Conservation (phyloP, 2,888 invertebrate species). For the Beris morrisii region DNA sequence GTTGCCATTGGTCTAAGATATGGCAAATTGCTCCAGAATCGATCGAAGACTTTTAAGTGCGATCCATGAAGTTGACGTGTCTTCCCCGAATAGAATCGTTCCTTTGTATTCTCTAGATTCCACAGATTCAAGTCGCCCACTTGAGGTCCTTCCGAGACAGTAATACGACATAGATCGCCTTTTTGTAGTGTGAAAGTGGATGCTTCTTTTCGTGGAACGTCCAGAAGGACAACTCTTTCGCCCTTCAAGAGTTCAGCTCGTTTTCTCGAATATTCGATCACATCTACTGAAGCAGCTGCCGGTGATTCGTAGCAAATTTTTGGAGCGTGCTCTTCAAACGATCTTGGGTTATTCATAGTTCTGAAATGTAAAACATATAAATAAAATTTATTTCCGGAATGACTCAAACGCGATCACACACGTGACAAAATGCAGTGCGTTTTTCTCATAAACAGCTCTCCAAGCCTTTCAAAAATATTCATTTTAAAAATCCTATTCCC, state of each 20-base stretch:
- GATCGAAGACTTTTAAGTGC: conserved; percentile 57
- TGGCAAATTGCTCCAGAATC: conserved; percentile 58
- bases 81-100: conserved; percentile 58
- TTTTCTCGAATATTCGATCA: conserved; percentile 49
- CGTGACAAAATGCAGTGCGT: background rate
- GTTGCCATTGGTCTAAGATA: conserved; percentile 58
- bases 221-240: conserved; percentile 46
- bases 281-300: conserved; percentile 47
- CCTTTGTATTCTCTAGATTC: conserved; percentile 56
- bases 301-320: conserved; percentile 55
- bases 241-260: conserved; percentile 51
- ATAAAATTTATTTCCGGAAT: background rate
- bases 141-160: conserved; percentile 56
- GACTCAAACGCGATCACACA: background rate
- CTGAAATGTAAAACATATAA: conserved; percentile 41
- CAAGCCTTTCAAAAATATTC: no score
- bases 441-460: no score
- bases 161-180: conserved; percentile 57
- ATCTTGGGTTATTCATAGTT: conserved; percentile 41
- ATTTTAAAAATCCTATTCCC: no score
- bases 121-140: conserved; percentile 59
- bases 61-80: conserved; percentile 58
- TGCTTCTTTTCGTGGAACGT: conserved; percentile 54
- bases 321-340: conserved; percentile 47
- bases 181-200: conserved; percentile 54